Conservation (phyloP, 1,140 invertebrate genomes). For the Musca vetustissima region DNA sequence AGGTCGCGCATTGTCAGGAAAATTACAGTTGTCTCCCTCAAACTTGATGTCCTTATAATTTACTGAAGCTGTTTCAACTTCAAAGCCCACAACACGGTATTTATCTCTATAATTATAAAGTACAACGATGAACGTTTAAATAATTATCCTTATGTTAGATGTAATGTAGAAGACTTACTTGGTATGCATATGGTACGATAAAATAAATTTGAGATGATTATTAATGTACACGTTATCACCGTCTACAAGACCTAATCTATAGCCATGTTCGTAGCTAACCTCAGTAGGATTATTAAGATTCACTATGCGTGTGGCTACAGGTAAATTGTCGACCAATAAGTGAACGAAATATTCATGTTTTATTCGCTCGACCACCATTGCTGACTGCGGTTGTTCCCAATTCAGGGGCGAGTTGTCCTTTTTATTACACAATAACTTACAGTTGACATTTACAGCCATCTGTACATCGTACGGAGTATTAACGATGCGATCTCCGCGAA, state of each 20-base stretch:
- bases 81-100: constrained; percentile 94
- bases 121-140: not conserved
- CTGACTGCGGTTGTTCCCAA: constrained; percentile 76
- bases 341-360: constrained; percentile 95
- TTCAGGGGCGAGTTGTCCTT: constrained; percentile 69
- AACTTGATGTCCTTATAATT: constrained; percentile 69
- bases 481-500: constrained; percentile 85
- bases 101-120: constrained; percentile 66
- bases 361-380: constrained; percentile 81
- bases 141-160: constrained; percentile 37
- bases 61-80: constrained; percentile 82
- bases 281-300: constrained; percentile 79
- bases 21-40: constrained; percentile 66
- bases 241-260: constrained; percentile 81
- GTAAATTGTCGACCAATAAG: constrained; percentile 97
- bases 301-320: constrained; percentile 84
- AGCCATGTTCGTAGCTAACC: constrained; percentile 90
- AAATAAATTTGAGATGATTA: constrained; percentile 89
- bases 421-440: constrained; percentile 77
- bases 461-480: constrained; percentile 94
- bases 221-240: constrained; percentile 83
- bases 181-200: constrained; percentile 87
- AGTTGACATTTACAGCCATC: constrained; percentile 81
- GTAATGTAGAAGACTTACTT: constrained; percentile 59
- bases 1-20: constrained; percentile 63